Percentiles rank a stretch among this genome's conserved stretches.
phyloP scores from a whole-genome alignment of 2,113 vertebrate species.

The Cryptotis parvus region DNA sequence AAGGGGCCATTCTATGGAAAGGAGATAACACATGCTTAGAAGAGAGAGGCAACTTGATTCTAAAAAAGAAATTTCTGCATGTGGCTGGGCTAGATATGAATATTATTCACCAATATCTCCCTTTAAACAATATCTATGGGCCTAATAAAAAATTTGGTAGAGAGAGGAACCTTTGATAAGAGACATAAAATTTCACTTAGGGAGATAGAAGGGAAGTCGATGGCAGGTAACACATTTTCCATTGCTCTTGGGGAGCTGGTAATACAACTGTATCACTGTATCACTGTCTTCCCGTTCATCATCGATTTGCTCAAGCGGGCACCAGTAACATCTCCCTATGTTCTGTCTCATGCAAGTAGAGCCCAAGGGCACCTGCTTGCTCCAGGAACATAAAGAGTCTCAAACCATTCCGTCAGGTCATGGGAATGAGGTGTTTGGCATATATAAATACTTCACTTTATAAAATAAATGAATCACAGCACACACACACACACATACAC shows the following conservation, averaged over 20 bases:
- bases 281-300: no score
- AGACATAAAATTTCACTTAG: background rate
- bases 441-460: background rate
- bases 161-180: background rate
- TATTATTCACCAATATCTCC: background rate
- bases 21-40: background rate
- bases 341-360: no score
- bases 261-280: no score
- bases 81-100: background rate
- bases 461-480: background rate
- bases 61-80: background rate
- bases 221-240: background rate
- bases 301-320: no score
- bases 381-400: no score
- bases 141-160: background rate
- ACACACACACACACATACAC: no score
- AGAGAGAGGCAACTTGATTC: background rate
- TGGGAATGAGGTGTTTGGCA: no score
- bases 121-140: background rate
- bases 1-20: background rate
- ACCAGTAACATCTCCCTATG: no score
- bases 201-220: constrained; percentile 2
- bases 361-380: no score
- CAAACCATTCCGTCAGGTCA: no score
- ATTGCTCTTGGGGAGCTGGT: background rate